Conservation (phyloP, 2,797 vertebrate species). For the Octomys mimax region DNA sequence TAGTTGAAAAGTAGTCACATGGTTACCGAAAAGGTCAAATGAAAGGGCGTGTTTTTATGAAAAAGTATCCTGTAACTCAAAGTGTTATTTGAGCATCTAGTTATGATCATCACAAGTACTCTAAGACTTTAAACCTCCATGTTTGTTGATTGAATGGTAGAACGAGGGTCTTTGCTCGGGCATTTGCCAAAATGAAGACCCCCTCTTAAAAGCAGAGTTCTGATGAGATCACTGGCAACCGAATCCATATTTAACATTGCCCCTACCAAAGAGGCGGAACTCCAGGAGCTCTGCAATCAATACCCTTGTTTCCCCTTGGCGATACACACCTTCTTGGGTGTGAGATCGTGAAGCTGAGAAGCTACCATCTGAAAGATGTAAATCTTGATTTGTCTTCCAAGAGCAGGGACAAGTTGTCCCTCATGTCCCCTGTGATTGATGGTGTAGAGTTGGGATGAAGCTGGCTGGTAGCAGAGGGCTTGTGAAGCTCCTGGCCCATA, state of each 20-base stretch:
- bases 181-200: not conserved
- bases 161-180: not conserved
- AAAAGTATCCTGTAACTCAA: not conserved
- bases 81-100: not conserved
- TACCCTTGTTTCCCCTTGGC: not conserved
- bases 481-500: not conserved
- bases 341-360: not conserved
- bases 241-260: not conserved
- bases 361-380: slow-evolving; percentile 23
- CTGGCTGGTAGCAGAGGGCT: not conserved
- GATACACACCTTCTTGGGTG: not conserved
- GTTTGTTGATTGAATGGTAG: not conserved
- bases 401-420: slow-evolving; percentile 20
- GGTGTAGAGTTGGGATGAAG: not conserved
- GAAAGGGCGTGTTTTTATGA: not conserved
- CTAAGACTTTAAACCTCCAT: not conserved
- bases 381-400: not conserved
- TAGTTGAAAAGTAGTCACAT: not conserved
- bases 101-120: not conserved
- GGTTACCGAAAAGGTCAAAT: not conserved
- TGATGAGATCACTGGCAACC: not conserved
- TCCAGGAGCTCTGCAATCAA: not conserved
- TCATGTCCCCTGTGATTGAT: not conserved
- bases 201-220: not conserved
- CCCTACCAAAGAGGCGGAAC: not conserved